phyloP scores from a whole-genome alignment of 1,140 invertebrate genomes.

The Eulimnadia texana region DNA sequence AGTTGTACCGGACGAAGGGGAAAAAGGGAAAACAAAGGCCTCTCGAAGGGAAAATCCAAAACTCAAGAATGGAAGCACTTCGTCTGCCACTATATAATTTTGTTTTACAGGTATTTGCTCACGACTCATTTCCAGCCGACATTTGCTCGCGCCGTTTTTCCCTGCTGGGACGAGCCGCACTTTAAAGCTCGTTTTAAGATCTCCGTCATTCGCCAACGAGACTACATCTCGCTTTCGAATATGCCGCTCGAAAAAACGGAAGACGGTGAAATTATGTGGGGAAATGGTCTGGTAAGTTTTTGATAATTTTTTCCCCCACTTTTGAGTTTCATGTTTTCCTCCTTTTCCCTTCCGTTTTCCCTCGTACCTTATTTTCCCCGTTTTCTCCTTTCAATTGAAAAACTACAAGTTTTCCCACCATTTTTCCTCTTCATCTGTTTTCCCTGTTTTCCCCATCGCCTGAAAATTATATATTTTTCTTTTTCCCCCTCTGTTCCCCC shows the following conservation, averaged over 20 bases:
- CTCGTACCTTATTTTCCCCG: not conserved
- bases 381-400: not conserved
- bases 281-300: conserved; percentile 55
- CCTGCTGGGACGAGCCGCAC: conserved; percentile 93
- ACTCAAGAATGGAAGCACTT: no score
- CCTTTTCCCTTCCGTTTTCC: not conserved
- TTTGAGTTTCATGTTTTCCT: not conserved
- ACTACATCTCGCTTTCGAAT: conserved; percentile 76
- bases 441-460: no score
- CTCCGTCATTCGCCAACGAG: conserved; percentile 68
- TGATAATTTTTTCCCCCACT: conserved; percentile 13
- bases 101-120: conserved; percentile 56
- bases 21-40: no score
- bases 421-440: no score
- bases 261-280: conserved; percentile 71
- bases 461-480: no score
- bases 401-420: no score
- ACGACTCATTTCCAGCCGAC: conserved; percentile 93
- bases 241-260: conserved; percentile 77
- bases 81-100: no score
- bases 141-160: conserved; percentile 83
- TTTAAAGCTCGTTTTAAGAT: conserved; percentile 85
- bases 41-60: no score
- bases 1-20: no score
- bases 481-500: no score